Evolutionary conservation across 2,113 vertebrate species (phyloP), one percentile per base, ranked within the genome.

Genomic region (Typhlomys cinereus): DNA sequence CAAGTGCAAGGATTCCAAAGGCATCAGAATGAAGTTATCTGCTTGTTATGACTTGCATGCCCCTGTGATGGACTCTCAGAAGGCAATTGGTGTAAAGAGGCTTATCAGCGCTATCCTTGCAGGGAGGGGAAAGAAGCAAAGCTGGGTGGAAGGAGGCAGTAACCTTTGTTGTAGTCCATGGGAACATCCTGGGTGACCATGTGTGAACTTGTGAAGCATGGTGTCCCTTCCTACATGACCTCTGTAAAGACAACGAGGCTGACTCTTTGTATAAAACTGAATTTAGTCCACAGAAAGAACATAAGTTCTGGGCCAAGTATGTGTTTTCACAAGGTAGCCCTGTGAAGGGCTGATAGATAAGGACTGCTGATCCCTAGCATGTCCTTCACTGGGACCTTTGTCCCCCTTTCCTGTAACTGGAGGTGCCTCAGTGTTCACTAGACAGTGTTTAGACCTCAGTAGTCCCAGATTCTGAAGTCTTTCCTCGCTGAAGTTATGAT

Each of bases 341-440:
- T 15, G 7, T 2, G 1, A 4, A 36, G 18, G 15, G 4, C 1
- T 41, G 71, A 67, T 13, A n/a, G 2, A 50, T 21, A 1, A 59
- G 6, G 13, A 11, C 48, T 61, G 4, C 48, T 25, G 27, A 11
- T 20, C 36, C 34, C 9, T 29, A 20, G 29, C 0, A 27, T 1
- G 1, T 67, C 4, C 4, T 36, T 66, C n/a, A 0, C 36, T 39
- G 3, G 15, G 17, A 5, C 12, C 17, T 61, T 14, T 18, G 1
- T 5, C 23, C 20, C 69, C 36, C 1, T 0, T n/a, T 52, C 29
- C 48, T 54, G 31, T 57, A 75, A 15, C 10, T 17, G 20, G 12
- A 4, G 5, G 7, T 7, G 1, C 4, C 3, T 29, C 27, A 27
- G 36, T 59, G 59, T 36, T 62, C 12, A 23, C 50, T 13, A 1